Base-by-base conservation (phyloP, 2,113 vertebrate species). In the Plecotus auritus region DNA sequence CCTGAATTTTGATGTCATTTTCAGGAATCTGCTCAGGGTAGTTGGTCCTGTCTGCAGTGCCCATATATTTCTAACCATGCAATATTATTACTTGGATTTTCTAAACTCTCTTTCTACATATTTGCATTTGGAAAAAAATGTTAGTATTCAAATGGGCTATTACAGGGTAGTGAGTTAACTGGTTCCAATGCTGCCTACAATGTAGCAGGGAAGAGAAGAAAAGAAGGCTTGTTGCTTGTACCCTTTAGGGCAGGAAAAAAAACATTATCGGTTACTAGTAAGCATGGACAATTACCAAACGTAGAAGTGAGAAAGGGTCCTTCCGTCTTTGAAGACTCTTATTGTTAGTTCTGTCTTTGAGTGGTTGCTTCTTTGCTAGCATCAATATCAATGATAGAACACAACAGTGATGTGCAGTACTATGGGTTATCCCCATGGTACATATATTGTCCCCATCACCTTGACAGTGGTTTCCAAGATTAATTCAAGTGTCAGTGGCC, bases 401-500 rank as follows among this genome's bases (percentile, higher is more conserved):
- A 23, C 17, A 81, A 20, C 17, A 54, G 22, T 40, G 69, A 76
- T 26, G 13, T 69, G 9, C 7, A 64, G 26, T 9, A 26, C 22
- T n/a, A 3, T 20, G 17, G 32, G 45, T 8, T 42, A 59, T 1
- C 54, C 35, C 13, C 30, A 22, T 0, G 0, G 32, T n/a, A 51
- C 56, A 76, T 92, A 94, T 83, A 91, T 96, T 94, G 84, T 90
- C 47, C 17, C 70, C 77, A 78, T 86, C 45, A 94, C 77, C 92
- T 90, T 84, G 90, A 95, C 42, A 84, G 64, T 87, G 30, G 70
- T 74, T 96, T 92, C 37, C 64, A 91, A 80, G 56, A 95, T 95
- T 93, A 94, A 93, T 93, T 91, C 67, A 76, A 37, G 1, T 80
- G 13, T 86, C 89, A 69, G 0, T 30, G 49, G 18, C 40, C 78